Evolutionary conservation across 2,797 vertebrate species (phyloP), one percentile per base, ranked within the genome.

Genomic region (Aphelocoma californica): DNA sequence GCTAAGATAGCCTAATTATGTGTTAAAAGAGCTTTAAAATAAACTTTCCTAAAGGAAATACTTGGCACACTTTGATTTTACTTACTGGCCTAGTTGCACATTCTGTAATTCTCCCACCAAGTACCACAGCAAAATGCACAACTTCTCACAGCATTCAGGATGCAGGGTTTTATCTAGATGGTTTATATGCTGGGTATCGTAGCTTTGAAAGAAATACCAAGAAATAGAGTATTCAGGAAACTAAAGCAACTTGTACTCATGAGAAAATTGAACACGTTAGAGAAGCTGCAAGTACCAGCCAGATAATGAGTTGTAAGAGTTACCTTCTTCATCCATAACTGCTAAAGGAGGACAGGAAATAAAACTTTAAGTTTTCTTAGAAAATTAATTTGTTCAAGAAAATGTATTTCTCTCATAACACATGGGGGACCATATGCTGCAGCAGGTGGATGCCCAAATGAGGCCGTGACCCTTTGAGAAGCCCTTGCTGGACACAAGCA

Each of bases 1-100:
- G 44, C 82, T 86, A 64, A 42, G 14, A 90, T 36, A 36, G 14
- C 10, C 91, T 92, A 92, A 80, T 84, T 93, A 93, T 19, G 31
- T 74, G 78, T 88, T 92, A 88, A 50, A 67, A 88, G 70, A 91
- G n/a, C 48, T 73, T 65, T 93, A 89, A 94, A 90, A 60, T 69
- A 92, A 81, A 83, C 26, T 73, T 96, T 87, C 57, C 38, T 54
- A 47, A 48, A 64, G 71, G 51, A 92, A 95, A 64, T 66, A 66
- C 28, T 89, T 67, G 65, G 20, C 51, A 45, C 0, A 0, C 13
- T 81, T 75, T 51, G 6, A 5, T 88, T 84, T 94, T 62, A 70
- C 18, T 56, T 79, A 58, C 60, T 51, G 53, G n/a, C 18, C 28
- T 75, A 25, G 23, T 84, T 81, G 25, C 16, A 79, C 14, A 24